These are phyloP conservation scores for Lepidothrix coronata DNA, from an alignment of 2,113 vertebrate species.

Conservation along the genomic window DNA sequence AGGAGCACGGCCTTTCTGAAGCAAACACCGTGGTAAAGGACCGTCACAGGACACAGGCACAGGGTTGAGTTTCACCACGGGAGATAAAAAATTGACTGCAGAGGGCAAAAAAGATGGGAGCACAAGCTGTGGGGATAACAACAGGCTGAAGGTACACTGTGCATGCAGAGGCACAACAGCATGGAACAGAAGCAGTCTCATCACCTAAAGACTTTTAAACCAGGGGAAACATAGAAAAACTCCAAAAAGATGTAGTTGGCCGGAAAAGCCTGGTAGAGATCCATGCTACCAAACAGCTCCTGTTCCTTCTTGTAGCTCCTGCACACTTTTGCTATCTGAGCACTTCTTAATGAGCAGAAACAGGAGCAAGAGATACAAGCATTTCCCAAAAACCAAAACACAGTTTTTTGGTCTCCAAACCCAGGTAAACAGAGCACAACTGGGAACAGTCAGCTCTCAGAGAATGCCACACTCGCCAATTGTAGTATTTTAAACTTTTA, in stretches of 20 bases:
- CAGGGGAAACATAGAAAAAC: not conserved
- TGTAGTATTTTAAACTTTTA: not conserved
- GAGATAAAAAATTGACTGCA: not conserved
- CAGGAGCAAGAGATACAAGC: not conserved
- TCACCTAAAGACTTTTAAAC: not conserved
- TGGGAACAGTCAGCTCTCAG: not conserved
- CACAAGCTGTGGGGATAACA: fast-evolving
- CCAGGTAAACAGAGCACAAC: not conserved
- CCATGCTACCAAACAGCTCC: not conserved
- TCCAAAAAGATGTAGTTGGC: not conserved
- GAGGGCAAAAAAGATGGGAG: not conserved
- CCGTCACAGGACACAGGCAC: fast-evolving
- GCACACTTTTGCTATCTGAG: fast-evolving
- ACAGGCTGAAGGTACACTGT: fast-evolving
- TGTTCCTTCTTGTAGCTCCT: not conserved
- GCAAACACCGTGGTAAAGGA: fast-evolving
- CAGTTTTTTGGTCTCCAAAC: not conserved
- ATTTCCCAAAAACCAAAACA: not conserved
- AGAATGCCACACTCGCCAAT: not conserved
- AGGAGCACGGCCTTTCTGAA: fast-evolving
- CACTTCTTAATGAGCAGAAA: not conserved
- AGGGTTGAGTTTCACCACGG: not conserved
- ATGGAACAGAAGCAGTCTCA: not conserved
- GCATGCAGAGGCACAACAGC: fast-evolving
- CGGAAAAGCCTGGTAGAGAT: not conserved